These are phyloP conservation scores for Nymphalis io DNA, from an alignment of 1,140 invertebrate species.

Conservation along the genomic window DNA sequence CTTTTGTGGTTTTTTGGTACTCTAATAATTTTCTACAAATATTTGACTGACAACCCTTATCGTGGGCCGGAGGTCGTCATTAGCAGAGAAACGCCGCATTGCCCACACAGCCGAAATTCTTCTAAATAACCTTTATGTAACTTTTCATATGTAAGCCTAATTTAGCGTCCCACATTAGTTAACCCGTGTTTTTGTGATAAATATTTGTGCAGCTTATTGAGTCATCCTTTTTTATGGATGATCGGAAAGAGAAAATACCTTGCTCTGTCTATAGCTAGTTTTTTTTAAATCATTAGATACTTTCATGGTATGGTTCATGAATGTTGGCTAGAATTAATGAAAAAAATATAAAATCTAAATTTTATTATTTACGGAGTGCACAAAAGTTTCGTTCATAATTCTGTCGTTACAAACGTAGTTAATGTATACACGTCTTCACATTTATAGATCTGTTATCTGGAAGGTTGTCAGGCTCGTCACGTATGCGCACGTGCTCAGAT, in stretches of 20 bases:
- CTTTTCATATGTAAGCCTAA: slow-evolving; percentile 67
- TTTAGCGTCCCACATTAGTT: slow-evolving; percentile 47
- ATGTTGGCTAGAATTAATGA: no score
- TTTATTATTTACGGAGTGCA: not conserved
- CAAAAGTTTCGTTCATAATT: slow-evolving; percentile 8
- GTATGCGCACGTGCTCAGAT: slow-evolving; percentile 53
- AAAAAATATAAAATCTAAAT: no score
- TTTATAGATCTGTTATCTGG: slow-evolving; percentile 48
- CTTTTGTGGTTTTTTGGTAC: not conserved
- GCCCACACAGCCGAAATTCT: slow-evolving; percentile 54
- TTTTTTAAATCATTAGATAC: no score
- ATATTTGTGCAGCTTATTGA: slow-evolving; percentile 32
- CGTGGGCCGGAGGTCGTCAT: slow-evolving; percentile 57
- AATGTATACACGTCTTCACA: slow-evolving; percentile 45
- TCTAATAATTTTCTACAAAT: not conserved
- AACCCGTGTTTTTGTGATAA: slow-evolving; percentile 37
- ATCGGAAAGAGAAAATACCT: not conserved
- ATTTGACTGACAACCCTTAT: slow-evolving; percentile 8
- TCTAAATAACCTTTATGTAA: slow-evolving; percentile 60
- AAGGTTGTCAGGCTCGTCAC: slow-evolving; percentile 51
- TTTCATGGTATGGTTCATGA: not conserved
- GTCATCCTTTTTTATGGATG: not conserved
- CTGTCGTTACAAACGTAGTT: slow-evolving; percentile 4
- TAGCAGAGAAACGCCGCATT: slow-evolving; percentile 60
- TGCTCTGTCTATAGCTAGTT: not conserved